Evolutionary conservation across 2,888 invertebrate species (phyloP).

Genomic region (Meandrusa payeni): DNA sequence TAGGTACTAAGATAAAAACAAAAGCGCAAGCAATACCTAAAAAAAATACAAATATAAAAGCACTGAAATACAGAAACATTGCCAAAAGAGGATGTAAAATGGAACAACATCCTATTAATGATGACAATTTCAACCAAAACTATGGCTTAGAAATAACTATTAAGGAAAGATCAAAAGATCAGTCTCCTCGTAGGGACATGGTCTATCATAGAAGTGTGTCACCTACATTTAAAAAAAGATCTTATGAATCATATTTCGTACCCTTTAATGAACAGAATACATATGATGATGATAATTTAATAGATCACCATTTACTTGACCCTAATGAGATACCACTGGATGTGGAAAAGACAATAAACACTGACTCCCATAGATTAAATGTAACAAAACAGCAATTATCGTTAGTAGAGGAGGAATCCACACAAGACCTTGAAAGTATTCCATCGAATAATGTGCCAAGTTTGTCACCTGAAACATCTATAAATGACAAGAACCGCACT

Average conservation of each 20-base stretch:
- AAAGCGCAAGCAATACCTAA: constrained; percentile 64
- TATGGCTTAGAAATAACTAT: constrained; percentile 68
- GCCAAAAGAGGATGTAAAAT: constrained; percentile 51
- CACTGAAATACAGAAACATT: constrained; percentile 58
- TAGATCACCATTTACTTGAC: constrained; percentile 39
- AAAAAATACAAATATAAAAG: constrained; percentile 50
- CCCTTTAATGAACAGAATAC: constrained; percentile 48
- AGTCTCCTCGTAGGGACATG: constrained; percentile 49
- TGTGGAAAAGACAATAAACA: constrained; percentile 55
- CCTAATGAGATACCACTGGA: constrained; percentile 43
- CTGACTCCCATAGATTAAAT: constrained; percentile 51
- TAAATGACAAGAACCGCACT: constrained; percentile 39
- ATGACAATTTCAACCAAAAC: constrained; percentile 38
- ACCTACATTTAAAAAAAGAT: constrained; percentile 49
- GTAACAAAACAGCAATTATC: constrained; percentile 68
- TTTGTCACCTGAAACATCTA: constrained; percentile 54
- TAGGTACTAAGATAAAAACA: constrained; percentile 76
- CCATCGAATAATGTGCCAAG: constrained; percentile 59
- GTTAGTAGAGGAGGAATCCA: constrained; percentile 75
- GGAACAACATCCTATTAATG: constrained; percentile 47
- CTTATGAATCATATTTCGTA: constrained; percentile 64
- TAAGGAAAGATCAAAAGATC: constrained; percentile 45
- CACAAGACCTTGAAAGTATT: constrained; percentile 68
- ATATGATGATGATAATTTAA: constrained; percentile 39
- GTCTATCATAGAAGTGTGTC: constrained; percentile 44